These are phyloP conservation scores for Philereme vetulata DNA, from an alignment of 2,888 invertebrate species.

Conservation along the genomic window DNA sequence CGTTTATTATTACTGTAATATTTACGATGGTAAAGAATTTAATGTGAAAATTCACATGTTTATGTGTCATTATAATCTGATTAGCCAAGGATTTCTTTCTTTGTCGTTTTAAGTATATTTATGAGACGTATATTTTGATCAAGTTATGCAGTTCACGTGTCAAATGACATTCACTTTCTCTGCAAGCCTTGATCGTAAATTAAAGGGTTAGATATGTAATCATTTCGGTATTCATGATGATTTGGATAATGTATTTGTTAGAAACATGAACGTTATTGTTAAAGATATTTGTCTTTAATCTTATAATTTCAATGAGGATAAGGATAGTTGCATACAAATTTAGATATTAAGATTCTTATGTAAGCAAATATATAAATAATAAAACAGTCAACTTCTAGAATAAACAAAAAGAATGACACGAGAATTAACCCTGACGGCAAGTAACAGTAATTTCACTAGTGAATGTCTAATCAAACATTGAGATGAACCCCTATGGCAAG, in stretches of 20 bases:
- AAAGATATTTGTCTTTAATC: too few relatives aligned
- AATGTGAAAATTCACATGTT: background rate
- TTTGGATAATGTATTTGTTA: too few relatives aligned
- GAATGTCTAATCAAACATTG: constrained; percentile 25
- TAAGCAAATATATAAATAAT: background rate
- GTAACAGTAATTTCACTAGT: constrained; percentile 11
- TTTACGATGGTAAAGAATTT: too few relatives aligned
- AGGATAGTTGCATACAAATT: too few relatives aligned
- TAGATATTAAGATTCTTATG: too few relatives aligned
- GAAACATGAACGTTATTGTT: too few relatives aligned
- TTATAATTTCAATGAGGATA: too few relatives aligned
- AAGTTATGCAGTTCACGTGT: constrained; percentile 12
- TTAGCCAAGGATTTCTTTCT: constrained; percentile 10
- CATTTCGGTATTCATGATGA: too few relatives aligned
- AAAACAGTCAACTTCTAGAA: background rate
- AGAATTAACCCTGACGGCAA: constrained; percentile 6
- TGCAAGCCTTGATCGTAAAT: constrained; percentile 26
- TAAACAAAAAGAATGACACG: background rate
- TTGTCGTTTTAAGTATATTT: constrained; percentile 14
- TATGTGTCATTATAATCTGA: background rate
- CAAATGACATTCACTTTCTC: constrained; percentile 31
- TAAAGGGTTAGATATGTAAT: constrained; percentile 3
- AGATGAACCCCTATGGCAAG: constrained; percentile 20
- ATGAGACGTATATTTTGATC: constrained; percentile 9
- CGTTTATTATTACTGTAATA: too few relatives aligned